Base-by-base conservation (phyloP, 1,140 invertebrate genomes). In the Varroa destructor region DNA sequence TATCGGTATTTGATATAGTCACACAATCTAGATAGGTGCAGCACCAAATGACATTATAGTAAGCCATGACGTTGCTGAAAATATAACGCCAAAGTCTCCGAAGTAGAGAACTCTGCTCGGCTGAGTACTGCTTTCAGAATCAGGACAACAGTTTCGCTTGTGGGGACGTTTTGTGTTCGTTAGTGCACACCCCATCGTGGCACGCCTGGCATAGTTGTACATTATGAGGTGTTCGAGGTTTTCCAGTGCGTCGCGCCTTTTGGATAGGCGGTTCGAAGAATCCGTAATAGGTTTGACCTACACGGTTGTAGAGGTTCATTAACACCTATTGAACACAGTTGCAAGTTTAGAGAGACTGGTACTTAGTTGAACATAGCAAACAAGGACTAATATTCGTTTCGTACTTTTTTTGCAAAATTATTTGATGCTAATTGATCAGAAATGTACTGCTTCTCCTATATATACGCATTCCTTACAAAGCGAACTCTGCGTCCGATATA, bases 261-360 rank as follows among this genome's bases (percentile, higher is more conserved):
- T 80, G 75, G 6, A 82, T 77, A 36, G 79, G 78, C n/a, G 80
- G 78, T 14, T 78, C 74, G 0, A 79, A 75, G 73, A 80, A 81
- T 6, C 81, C 82, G 74, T 83, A 83, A 74, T 80, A 82, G 3
- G 79, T 76, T 73, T 81, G 79, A 1, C 81, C 81, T n/a, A 83
- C 79, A 71, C 78, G 74, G 75, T 80, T 79, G 75, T 78, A 81
- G 1, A 83, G 76, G 72, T 83, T 82, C 37, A 77, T 78, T 2
- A 82, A 75, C 8, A 82, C 81, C 82, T 83, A 74, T 5, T 75
- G 72, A 74, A 70, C 36, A 70, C 67, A 72, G 55, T 58, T 25
- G 8, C 3, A 51, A 51, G 46, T 51, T 5, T 8, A 64, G 55
- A 10, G 56, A 56, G 25, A 75, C 10, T 55, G 43, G 51, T 46